Evolutionary conservation across 2,888 invertebrate species (phyloP).

Genomic region (Drosophila melanosoma): DNA sequence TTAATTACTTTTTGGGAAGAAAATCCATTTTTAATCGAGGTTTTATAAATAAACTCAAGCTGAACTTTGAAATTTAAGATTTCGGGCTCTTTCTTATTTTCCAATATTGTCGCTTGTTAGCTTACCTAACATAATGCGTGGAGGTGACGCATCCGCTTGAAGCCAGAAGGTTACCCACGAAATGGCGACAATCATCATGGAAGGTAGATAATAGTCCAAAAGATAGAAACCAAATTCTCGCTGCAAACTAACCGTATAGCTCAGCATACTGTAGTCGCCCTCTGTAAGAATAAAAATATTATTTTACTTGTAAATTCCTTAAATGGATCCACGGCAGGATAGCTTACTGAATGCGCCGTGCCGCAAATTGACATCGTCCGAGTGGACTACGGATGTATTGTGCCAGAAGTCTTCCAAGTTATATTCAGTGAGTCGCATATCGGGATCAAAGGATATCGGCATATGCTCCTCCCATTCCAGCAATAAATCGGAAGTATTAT

Average conservation of each 20-base stretch:
- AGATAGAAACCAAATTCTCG: conserved; percentile 82
- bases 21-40: too few species aligned
- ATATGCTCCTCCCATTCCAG: conserved; percentile 74
- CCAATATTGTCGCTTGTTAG: background rate
- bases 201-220: conserved; percentile 81
- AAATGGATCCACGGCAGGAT: background rate
- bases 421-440: conserved; percentile 81
- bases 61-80: too few species aligned
- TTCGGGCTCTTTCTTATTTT: too few species aligned
- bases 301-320: background rate
- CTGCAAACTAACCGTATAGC: conserved; percentile 80
- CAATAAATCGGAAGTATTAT: conserved; percentile 79
- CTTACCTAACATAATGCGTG: conserved; percentile 82
- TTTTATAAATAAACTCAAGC: too few species aligned
- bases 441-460: conserved; percentile 82
- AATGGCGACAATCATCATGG: conserved; percentile 83
- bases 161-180: conserved; percentile 83
- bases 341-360: conserved; percentile 80
- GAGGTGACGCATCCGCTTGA: conserved; percentile 81
- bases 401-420: conserved; percentile 77
- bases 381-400: conserved; percentile 72
- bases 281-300: conserved; percentile 37
- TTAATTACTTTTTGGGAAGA: background rate
- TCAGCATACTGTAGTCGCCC: conserved; percentile 79
- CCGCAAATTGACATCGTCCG: conserved; percentile 74